Conservation (phyloP, 2,888 invertebrate genomes). For the Rhogogaster chlorosoma region DNA sequence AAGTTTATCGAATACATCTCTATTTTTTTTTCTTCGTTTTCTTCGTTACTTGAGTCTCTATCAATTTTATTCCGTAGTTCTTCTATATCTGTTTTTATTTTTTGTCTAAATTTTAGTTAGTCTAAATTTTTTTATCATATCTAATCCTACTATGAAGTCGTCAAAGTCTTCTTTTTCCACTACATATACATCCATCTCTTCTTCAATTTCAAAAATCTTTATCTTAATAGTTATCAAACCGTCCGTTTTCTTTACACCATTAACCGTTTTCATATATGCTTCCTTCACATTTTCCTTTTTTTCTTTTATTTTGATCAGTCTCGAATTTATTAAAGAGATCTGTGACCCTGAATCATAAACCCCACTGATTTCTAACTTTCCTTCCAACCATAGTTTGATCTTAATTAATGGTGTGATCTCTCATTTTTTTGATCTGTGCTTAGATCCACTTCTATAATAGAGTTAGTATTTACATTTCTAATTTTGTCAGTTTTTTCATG, state of each 20-base stretch:
- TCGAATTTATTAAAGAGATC: conserved; percentile 55
- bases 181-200: conserved; percentile 38
- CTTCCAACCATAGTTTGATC: conserved; percentile 49
- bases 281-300: conserved; percentile 54
- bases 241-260: conserved; percentile 53
- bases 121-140: conserved; percentile 58
- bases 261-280: conserved; percentile 54
- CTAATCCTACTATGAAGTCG: conserved; percentile 58
- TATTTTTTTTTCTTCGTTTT: conserved; percentile 29
- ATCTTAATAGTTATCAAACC: conserved; percentile 54
- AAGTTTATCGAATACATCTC: conserved; percentile 38
- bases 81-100: conserved; percentile 40
- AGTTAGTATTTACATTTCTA: conserved; percentile 48
- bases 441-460: conserved; percentile 55
- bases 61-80: conserved; percentile 7
- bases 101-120: conserved; percentile 54
- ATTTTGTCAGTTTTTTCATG: background rate
- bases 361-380: conserved; percentile 47
- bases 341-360: conserved; percentile 56
- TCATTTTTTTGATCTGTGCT: conserved; percentile 54
- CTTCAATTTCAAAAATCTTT: conserved; percentile 54
- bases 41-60: conserved; percentile 38
- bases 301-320: conserved; percentile 53
- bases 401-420: conserved; percentile 55
- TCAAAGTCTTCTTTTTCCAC: conserved; percentile 29